Base-by-base conservation (phyloP, 2,888 invertebrate species). In the Epistrophe eligans region DNA sequence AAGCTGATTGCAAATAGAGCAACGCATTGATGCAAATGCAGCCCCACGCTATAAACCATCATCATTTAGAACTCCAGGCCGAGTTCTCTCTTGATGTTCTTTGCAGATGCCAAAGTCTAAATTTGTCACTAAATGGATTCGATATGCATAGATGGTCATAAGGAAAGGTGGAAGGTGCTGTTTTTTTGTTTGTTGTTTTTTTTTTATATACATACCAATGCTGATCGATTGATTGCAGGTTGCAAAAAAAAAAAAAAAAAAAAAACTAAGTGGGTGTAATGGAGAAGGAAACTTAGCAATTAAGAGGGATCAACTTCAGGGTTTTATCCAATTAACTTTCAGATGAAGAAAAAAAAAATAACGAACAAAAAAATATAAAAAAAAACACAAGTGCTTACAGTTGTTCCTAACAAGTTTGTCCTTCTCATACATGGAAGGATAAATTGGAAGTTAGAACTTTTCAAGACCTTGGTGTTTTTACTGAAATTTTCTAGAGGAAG, bases 41-140 rank as follows among this genome's bases (percentile, higher is more conserved):
- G 17, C 19, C 28, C 15, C 28, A 55, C 28, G 15, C 55, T 55
- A 28, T 24, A n/a, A n/a, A n/a, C n/a, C n/a, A 24, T 24, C 55
- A 50, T 4, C 0, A 48, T 8, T 17, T 9, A 40, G 11, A 4
- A 43, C n/a, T n/a, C 8, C 24, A 24, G 24, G 3, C 24, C 3
- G 19, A 55, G 17, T 24, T 55, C 24, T 24, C 2, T 50, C 19
- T 52, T 17, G 67, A 19, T 50, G 38, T 35, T 66, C 55, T 28
- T 67, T 74, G 45, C 52, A 50, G 66, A 71, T 76, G 70, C 40
- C 40, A 28, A 24, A 45, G 70, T 17, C 82, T 79, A 82, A 74
- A 77, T 85, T 77, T 85, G 81, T 77, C 85, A 74, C 73, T 85
- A 77, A 82, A 85, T 82, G 82, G 64, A 81, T 82, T 82, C 77